A percentile compares a stretch with the other conserved stretches of the same genome.
phyloP scores from a whole-genome alignment of 2,113 vertebrate genomes.

The Lepidothrix coronata region DNA sequence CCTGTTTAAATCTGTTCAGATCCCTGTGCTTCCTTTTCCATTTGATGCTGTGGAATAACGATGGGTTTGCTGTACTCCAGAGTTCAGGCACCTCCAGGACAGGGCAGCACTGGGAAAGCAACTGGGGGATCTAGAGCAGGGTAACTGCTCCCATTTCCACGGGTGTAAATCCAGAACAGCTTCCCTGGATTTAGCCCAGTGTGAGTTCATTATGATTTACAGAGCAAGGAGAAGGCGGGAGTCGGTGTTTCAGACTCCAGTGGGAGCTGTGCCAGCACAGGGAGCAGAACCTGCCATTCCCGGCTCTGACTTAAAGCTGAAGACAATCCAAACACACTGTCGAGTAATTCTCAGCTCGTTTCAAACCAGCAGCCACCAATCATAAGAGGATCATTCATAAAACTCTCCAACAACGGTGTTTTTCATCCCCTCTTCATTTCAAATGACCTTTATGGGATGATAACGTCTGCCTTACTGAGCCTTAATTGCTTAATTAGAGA shows the following conservation, averaged over 20 bases:
- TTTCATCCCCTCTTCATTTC: slow-evolving; percentile 46
- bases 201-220: rapidly evolving
- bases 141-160: rapidly evolving
- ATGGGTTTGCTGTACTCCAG: not conserved
- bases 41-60: not conserved
- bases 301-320: not conserved
- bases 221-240: not conserved
- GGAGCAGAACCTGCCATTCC: not conserved
- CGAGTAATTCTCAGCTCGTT: not conserved
- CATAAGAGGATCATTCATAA: slow-evolving; percentile 18
- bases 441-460: slow-evolving; percentile 66
- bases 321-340: not conserved
- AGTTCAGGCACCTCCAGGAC: rapidly evolving
- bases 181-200: not conserved
- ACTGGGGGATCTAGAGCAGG: rapidly evolving
- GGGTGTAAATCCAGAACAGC: not conserved
- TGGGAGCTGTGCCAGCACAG: not conserved
- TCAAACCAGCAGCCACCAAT: not conserved
- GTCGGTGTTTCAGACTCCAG: rapidly evolving
- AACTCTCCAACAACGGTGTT: not conserved
- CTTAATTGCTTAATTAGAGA: slow-evolving; percentile 73
- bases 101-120: rapidly evolving
- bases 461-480: slow-evolving; percentile 56
- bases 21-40: not conserved
- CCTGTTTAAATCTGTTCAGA: not conserved